A percentile compares a stretch with the other conserved stretches of the same genome.
Evolutionary conservation across 2,888 invertebrate species (phyloP).

Genomic region (Catocala sponsa): DNA sequence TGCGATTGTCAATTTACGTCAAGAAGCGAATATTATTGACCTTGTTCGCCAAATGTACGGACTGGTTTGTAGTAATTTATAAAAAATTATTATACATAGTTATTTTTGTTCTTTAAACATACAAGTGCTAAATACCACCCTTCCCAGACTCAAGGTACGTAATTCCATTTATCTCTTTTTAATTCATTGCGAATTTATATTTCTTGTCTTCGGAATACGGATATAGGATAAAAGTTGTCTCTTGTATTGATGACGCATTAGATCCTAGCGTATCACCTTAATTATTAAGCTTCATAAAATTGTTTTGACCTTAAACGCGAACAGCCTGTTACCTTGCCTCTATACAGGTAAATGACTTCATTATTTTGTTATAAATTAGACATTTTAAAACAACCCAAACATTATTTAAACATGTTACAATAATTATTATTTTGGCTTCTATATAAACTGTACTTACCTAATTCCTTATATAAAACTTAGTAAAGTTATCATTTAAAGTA

Average conservation of each 20-base stretch:
- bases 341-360: constrained; percentile 19
- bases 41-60: constrained; percentile 37
- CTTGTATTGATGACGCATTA: constrained; percentile 29
- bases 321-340: constrained; percentile 8
- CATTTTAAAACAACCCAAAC: no score
- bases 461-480: no score
- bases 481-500: no score
- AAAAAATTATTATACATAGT: constrained; percentile 24
- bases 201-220: constrained; percentile 1
- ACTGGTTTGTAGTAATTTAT: constrained; percentile 37
- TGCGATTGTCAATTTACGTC: constrained; percentile 22
- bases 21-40: constrained; percentile 40
- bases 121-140: constrained; percentile 10
- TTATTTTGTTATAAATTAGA: constrained; percentile 10
- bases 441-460: no score
- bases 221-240: constrained; percentile 16
- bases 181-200: not conserved
- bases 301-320: constrained; percentile 24
- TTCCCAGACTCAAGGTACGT: constrained; percentile 32
- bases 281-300: constrained; percentile 17
- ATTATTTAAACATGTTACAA: no score
- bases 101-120: constrained; percentile 24
- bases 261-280: constrained; percentile 11
- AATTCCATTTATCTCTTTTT: constrained; percentile 1
- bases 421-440: no score